Conservation (phyloP, 2,113 vertebrate species). For the Pollimyrus isidori region DNA sequence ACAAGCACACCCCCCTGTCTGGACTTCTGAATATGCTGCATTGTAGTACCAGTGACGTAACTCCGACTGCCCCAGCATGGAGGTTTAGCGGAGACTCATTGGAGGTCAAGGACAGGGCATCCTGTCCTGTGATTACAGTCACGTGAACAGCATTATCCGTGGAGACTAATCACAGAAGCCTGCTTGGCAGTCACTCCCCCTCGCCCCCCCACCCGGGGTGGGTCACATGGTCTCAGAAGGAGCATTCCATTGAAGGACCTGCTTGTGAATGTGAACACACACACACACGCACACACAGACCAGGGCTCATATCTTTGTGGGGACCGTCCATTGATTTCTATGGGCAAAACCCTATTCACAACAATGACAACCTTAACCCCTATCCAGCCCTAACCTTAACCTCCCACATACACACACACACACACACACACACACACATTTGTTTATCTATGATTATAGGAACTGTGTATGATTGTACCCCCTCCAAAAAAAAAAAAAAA, state of each 20-base stretch:
- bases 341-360: not conserved
- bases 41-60: not conserved
- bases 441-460: not conserved
- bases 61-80: not conserved
- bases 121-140: not conserved
- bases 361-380: not conserved
- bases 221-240: not conserved
- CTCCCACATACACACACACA: no score
- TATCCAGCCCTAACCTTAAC: not conserved
- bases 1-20: not conserved
- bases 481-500: not conserved
- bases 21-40: not conserved
- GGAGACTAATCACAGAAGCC: not conserved
- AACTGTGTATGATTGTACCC: not conserved
- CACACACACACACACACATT: not conserved
- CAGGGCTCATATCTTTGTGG: not conserved
- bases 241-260: not conserved
- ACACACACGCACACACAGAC: not conserved
- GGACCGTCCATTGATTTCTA: not conserved
- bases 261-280: not conserved
- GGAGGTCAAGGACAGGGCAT: conserved; percentile 1
- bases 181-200: not conserved
- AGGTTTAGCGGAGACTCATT: not conserved
- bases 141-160: not conserved
- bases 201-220: not conserved